A percentile compares a stretch with the other conserved stretches of the same genome.
phyloP scores from a whole-genome alignment of 2,797 vertebrate species.

The Hoplostethus atlanticus region DNA sequence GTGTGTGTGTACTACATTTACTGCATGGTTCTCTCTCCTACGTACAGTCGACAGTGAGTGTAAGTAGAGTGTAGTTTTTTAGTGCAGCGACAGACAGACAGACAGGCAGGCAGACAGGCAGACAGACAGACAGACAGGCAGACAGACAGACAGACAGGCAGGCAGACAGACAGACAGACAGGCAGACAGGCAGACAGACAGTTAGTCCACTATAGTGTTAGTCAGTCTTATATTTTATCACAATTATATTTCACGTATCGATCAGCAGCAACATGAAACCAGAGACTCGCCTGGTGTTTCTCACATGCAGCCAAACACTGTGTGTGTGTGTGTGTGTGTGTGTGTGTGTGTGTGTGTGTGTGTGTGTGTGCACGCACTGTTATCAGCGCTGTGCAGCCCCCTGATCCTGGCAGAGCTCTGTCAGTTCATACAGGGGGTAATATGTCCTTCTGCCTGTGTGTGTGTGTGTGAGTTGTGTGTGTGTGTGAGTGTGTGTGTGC shows the following conservation, averaged over 20 bases:
- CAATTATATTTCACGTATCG: slow-evolving; percentile 54
- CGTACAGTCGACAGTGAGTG: no score
- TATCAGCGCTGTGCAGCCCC: slow-evolving; percentile 72
- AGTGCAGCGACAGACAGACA: no score
- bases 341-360: slow-evolving; percentile 28
- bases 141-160: no score
- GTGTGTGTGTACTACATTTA: background rate
- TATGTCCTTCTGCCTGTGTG: slow-evolving; percentile 62
- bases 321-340: slow-evolving; percentile 14
- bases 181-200: no score
- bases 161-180: no score
- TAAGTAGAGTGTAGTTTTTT: no score
- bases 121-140: no score
- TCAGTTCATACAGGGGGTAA: slow-evolving; percentile 71
- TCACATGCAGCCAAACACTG: slow-evolving; percentile 10
- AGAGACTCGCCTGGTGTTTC: background rate
- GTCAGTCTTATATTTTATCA: slow-evolving; percentile 20
- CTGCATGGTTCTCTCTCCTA: background rate
- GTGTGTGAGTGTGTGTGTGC: slow-evolving; percentile 12
- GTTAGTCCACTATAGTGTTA: no score
- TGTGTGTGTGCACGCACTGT: slow-evolving; percentile 38
- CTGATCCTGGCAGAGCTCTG: slow-evolving; percentile 70
- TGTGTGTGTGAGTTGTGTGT: slow-evolving; percentile 23
- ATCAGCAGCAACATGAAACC: slow-evolving; percentile 62
- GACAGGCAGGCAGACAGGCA: no score